Percentiles rank a stretch among this genome's conserved stretches.
These are phyloP conservation scores for Druon quercuslanigerum DNA, from an alignment of 1,140 invertebrate species.

Conservation along the genomic window DNA sequence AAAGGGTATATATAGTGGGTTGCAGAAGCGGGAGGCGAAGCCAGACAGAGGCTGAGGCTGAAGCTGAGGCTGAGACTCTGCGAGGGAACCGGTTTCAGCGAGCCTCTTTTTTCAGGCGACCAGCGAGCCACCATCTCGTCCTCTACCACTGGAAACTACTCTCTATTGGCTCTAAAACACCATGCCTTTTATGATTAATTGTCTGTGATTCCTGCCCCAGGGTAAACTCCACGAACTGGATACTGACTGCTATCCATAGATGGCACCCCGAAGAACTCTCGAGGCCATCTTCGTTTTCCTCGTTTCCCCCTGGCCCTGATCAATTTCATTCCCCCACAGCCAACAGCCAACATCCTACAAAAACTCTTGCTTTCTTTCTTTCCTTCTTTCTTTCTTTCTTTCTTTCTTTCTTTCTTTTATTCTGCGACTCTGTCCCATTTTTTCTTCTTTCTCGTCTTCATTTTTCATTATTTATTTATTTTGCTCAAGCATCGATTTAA, in stretches of 20 bases:
- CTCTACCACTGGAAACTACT: constrained; percentile 28
- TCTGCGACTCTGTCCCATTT: too few species aligned
- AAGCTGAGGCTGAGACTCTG: constrained; percentile 44
- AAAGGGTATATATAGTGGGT: constrained; percentile 39
- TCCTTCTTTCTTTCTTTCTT: too few species aligned
- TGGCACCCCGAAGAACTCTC: constrained; percentile 35
- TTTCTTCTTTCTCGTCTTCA: too few species aligned
- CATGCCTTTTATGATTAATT: constrained; percentile 48
- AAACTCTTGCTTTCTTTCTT: too few species aligned
- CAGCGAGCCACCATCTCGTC: constrained; percentile 29
- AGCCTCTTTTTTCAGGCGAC: constrained; percentile 45
- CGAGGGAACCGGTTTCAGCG: constrained; percentile 44
- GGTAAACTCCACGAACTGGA: constrained; percentile 17
- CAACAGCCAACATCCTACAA: neutral
- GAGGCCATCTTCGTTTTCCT: constrained; percentile 11
- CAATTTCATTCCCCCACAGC: neutral
- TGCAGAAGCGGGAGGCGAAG: constrained; percentile 31
- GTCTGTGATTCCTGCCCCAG: constrained; percentile 44
- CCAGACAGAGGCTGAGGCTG: constrained; percentile 52
- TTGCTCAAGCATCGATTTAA: too few species aligned
- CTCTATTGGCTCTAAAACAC: constrained; percentile 24
- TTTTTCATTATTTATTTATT: too few species aligned
- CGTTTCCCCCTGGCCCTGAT: neutral
- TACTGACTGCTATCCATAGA: constrained; percentile 37
- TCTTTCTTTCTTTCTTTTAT: too few species aligned